Conservation (phyloP, 2,797 vertebrate genomes). For the Pristis pectinata region DNA sequence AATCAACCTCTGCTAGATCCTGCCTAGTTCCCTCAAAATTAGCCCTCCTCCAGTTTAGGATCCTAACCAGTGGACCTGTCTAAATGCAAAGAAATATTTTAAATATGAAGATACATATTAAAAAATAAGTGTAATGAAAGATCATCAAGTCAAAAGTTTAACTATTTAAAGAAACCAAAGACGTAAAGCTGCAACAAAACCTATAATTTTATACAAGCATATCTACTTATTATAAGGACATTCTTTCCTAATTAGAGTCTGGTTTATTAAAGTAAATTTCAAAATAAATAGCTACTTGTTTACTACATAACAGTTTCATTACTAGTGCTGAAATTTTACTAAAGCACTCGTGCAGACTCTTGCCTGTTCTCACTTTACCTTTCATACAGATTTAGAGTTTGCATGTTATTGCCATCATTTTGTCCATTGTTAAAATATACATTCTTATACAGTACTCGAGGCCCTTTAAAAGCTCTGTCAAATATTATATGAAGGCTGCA, state of each 20-base stretch:
- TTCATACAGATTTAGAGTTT: not conserved
- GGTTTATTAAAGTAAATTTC: not conserved
- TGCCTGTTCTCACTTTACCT: not conserved
- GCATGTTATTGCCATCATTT: not conserved
- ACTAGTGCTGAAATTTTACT: not conserved
- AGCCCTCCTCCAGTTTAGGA: too few relatives aligned
- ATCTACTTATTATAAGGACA: too few relatives aligned
- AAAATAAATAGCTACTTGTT: not conserved
- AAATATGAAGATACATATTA: not conserved
- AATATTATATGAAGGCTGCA: not conserved
- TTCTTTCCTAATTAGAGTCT: not conserved
- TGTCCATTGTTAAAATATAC: not conserved
- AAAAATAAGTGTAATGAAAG: not conserved
- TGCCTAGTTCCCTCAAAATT: too few relatives aligned
- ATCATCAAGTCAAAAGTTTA: not conserved
- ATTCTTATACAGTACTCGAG: not conserved
- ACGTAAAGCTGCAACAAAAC: not conserved
- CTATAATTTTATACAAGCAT: too few relatives aligned
- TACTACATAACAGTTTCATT: not conserved
- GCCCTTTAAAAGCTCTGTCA: not conserved
- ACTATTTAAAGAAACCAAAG: not conserved
- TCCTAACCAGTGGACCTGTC: too few relatives aligned
- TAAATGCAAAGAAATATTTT: too few relatives aligned
- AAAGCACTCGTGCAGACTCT: not conserved
- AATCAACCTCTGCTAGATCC: too few relatives aligned